Evolutionary conservation across 1,140 invertebrate species (phyloP).

Genomic region (Onthophagus taurus): DNA sequence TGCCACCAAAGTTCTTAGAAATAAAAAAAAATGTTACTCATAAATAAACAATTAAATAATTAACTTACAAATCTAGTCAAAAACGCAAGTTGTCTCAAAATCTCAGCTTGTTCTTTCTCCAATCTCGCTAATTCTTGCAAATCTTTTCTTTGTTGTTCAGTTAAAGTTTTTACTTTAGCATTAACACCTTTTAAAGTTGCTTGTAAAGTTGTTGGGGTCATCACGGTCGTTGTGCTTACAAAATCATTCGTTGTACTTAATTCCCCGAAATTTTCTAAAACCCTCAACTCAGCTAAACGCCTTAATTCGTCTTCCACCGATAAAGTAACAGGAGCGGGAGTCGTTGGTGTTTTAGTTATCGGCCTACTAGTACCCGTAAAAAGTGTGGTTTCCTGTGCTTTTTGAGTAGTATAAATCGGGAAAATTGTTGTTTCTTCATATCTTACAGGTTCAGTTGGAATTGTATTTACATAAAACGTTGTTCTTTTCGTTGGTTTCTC

Average conservation of each 20-base stretch:
- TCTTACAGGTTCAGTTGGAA: slow-evolving; percentile 14
- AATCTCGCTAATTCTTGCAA: slow-evolving; percentile 29
- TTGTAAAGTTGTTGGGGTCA: slow-evolving; percentile 10
- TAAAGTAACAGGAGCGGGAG: slow-evolving; percentile 5
- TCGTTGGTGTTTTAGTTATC: slow-evolving; percentile 11
- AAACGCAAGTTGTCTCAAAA: slow-evolving; percentile 32
- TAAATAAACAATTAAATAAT: not conserved
- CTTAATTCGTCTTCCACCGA: not conserved
- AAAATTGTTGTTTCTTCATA: slow-evolving; percentile 1
- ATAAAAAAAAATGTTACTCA: not conserved
- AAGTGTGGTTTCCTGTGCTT: slow-evolving; percentile 6
- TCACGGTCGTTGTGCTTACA: slow-evolving; percentile 5
- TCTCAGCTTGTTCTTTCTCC: slow-evolving; percentile 32
- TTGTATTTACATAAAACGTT: not conserved
- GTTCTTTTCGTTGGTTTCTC: slow-evolving; percentile 7
- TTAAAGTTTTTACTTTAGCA: slow-evolving; percentile 19
- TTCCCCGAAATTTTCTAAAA: slow-evolving; percentile 7
- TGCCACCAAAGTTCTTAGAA: slow-evolving; percentile 17
- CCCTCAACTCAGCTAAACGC: slow-evolving; percentile 5
- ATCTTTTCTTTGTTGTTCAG: slow-evolving; percentile 32
- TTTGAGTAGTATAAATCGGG: slow-evolving; percentile 10
- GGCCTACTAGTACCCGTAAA: not conserved
- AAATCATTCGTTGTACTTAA: slow-evolving; percentile 8
- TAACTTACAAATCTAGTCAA: slow-evolving; percentile 32
- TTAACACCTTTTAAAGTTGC: slow-evolving; percentile 8